phyloP scores from a whole-genome alignment of 1,140 invertebrate genomes.

The Ips typographus region DNA sequence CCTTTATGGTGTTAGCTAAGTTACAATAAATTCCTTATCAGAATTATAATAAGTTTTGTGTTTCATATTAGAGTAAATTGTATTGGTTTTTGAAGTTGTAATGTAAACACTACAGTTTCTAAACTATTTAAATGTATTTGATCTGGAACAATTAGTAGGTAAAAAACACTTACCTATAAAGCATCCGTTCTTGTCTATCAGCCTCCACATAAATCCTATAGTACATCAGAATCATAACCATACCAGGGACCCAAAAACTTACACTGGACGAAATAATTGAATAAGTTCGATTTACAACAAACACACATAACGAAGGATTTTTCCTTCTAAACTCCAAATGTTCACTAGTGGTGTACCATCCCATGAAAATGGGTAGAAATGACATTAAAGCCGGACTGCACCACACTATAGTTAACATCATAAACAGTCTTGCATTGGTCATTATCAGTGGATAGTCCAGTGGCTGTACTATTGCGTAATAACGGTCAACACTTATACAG shows the following conservation, averaged over 20 bases:
- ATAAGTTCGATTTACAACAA: slow-evolving; percentile 87
- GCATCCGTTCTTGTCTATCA: slow-evolving; percentile 85
- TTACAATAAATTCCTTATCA: no score
- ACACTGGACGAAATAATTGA: slow-evolving; percentile 89
- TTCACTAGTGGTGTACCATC: slow-evolving; percentile 86
- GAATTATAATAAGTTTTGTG: no score
- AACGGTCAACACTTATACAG: slow-evolving; percentile 86
- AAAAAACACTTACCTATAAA: slow-evolving; percentile 71
- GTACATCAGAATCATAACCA: slow-evolving; percentile 94
- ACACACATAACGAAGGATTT: slow-evolving; percentile 78
- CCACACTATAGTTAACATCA: slow-evolving; percentile 88
- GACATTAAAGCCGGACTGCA: slow-evolving; percentile 88
- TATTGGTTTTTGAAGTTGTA: no score
- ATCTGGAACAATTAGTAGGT: background rate
- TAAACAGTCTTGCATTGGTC: slow-evolving; percentile 72
- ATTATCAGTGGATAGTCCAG: slow-evolving; percentile 87
- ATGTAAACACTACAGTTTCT: no score
- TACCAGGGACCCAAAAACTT: slow-evolving; percentile 93
- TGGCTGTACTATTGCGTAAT: slow-evolving; percentile 88
- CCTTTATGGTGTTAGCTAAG: no score
- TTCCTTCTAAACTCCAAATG: slow-evolving; percentile 69
- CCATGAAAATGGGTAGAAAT: slow-evolving; percentile 92
- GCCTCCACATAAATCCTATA: slow-evolving; percentile 91
- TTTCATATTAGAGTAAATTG: no score
- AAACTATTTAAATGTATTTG: no score